These are phyloP conservation scores for Zosterops japonicus DNA, from an alignment of 2,113 vertebrate species.

Conservation along the genomic window DNA sequence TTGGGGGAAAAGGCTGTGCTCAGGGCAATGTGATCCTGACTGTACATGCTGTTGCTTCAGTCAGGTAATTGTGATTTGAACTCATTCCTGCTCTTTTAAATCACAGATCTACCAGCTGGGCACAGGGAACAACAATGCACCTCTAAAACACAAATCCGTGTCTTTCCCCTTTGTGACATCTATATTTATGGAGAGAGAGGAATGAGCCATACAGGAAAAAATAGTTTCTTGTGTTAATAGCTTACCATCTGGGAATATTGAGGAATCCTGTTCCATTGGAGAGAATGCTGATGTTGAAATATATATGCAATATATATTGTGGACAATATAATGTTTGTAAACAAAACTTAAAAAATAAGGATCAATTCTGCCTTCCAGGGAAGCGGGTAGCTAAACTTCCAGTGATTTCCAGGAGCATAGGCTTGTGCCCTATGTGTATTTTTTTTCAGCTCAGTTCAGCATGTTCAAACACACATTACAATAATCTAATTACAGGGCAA, in stretches of 20 bases:
- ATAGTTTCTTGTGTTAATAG: neutral
- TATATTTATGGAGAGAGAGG: neutral
- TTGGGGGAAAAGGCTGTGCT: accelerated
- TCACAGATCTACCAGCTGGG: neutral
- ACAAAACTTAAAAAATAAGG: neutral
- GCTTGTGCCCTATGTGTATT: neutral
- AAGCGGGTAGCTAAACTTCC: neutral
- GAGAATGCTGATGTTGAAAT: neutral
- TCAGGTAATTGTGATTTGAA: neutral
- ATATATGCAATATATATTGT: accelerated
- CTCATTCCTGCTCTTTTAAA: neutral
- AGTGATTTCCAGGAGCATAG: neutral
- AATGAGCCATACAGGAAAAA: neutral
- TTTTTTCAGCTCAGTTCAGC: neutral
- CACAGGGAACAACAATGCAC: neutral
- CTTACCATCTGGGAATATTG: neutral
- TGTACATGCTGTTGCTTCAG: neutral
- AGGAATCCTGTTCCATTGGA: neutral
- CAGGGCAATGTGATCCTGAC: neutral
- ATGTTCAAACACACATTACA: conserved; percentile 11
- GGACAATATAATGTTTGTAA: neutral
- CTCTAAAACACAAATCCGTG: neutral
- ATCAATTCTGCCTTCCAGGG: neutral
- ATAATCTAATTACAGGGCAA: conserved; percentile 25
- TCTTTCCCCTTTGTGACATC: neutral